phyloP scores from a whole-genome alignment of 1,140 invertebrate species.

The Drosophila lowei region DNA sequence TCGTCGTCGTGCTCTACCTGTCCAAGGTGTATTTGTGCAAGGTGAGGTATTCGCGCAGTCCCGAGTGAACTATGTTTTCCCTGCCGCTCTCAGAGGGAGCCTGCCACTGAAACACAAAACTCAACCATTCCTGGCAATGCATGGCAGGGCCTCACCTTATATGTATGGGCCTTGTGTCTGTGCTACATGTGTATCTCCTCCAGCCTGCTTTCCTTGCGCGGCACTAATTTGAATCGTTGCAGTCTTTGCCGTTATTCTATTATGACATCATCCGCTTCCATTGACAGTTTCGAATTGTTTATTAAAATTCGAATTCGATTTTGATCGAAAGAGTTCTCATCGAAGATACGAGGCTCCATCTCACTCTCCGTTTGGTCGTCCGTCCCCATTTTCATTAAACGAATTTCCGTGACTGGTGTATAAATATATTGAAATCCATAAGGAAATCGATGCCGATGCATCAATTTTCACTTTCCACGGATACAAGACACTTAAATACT shows the following conservation, averaged over 20 bases:
- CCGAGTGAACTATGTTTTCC: too few relatives aligned
- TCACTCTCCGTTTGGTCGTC: not conserved
- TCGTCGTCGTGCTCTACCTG: constrained; percentile 14
- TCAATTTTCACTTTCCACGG: constrained; percentile 77
- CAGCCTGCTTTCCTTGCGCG: too few relatives aligned
- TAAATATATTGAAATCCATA: constrained; percentile 80
- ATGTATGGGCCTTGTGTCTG: constrained; percentile 30
- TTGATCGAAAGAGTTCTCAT: constrained; percentile 14
- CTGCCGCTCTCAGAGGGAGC: too few relatives aligned
- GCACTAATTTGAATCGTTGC: constrained; percentile 17
- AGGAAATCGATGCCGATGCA: constrained; percentile 72
- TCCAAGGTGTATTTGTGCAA: too few relatives aligned
- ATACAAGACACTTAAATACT: constrained; percentile 64
- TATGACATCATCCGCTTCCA: constrained; percentile 63
- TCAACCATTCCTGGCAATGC: not conserved
- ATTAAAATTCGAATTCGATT: constrained; percentile 22
- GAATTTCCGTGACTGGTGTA: constrained; percentile 76
- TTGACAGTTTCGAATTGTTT: constrained; percentile 33
- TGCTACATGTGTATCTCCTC: too few relatives aligned
- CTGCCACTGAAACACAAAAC: too few relatives aligned
- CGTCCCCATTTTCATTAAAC: constrained; percentile 65
- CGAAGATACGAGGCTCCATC: not conserved
- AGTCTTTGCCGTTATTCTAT: constrained; percentile 42
- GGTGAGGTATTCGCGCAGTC: too few relatives aligned
- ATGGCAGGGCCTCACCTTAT: constrained; percentile 6